Conservation (phyloP, 2,113 vertebrate genomes). For the Hemiscyllium ocellatum region DNA sequence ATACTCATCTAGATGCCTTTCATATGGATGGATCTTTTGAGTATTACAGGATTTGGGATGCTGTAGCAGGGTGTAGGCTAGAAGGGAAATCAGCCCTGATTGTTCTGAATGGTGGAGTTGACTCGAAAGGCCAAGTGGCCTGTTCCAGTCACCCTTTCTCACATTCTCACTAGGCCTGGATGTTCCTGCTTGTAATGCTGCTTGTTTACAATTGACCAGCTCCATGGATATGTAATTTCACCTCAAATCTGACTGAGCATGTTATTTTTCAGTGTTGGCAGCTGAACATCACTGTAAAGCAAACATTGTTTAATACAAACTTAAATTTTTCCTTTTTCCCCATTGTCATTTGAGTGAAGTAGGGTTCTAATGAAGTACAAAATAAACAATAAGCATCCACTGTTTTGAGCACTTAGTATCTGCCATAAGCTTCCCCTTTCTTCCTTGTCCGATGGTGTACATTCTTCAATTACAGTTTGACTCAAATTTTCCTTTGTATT, state of each 20-base stretch:
- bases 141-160: background rate
- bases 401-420: too few species aligned
- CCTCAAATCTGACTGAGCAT: background rate
- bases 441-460: too few species aligned
- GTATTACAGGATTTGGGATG: background rate
- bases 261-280: background rate
- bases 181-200: too few species aligned
- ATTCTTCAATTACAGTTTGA: too few species aligned
- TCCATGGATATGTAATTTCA: background rate
- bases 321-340: background rate
- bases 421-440: too few species aligned
- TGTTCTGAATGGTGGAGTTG: background rate
- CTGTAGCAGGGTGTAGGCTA: background rate
- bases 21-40: too few species aligned
- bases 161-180: background rate
- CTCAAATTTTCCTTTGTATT: too few species aligned
- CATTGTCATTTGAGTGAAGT: background rate
- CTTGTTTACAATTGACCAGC: background rate
- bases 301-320: background rate
- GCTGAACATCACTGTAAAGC: background rate
- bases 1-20: too few species aligned
- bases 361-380: background rate
- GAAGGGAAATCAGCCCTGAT: background rate
- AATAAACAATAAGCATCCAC: background rate
- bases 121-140: background rate